These are phyloP conservation scores for Microtus ochrogaster DNA, from an alignment of 2,113 vertebrate genomes.

Conservation along the genomic window DNA sequence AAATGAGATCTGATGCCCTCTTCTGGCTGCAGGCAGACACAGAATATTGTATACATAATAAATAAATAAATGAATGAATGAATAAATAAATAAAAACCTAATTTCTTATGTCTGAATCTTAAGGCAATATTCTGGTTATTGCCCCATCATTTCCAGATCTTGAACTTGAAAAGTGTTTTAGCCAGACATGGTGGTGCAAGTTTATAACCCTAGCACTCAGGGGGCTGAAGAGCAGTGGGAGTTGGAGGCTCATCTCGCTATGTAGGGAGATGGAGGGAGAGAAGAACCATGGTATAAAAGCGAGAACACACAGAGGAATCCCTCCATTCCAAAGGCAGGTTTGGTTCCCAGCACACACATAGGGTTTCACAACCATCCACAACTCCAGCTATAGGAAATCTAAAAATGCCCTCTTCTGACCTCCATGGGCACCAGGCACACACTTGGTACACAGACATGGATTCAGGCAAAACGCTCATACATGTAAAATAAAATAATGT, in stretches of 20 bases:
- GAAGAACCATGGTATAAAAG: not conserved
- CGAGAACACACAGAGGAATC: not conserved
- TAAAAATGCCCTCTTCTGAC: not conserved
- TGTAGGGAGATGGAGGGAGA: not conserved
- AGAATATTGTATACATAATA: too few species aligned
- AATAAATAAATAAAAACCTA: too few species aligned
- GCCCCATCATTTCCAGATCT: not conserved
- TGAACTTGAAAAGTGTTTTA: not conserved
- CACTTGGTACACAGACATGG: not conserved
- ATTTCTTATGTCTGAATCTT: not conserved
- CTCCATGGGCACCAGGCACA: not conserved
- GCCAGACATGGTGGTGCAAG: not conserved
- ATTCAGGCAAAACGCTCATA: not conserved
- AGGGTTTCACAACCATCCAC: not conserved
- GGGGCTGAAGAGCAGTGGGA: not conserved
- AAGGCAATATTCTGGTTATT: slow-evolving; percentile 39
- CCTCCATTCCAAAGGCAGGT: not conserved
- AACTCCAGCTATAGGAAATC: not conserved
- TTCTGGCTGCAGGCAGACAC: too few species aligned
- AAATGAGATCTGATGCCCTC: too few species aligned
- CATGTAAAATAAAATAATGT: not conserved
- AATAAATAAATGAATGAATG: too few species aligned
- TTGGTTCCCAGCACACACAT: not conserved
- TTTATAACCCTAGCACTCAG: not conserved
- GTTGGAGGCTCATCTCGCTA: not conserved